These are phyloP conservation scores for Ophion slaviceki DNA, from an alignment of 2,888 invertebrate species.

Conservation along the genomic window DNA sequence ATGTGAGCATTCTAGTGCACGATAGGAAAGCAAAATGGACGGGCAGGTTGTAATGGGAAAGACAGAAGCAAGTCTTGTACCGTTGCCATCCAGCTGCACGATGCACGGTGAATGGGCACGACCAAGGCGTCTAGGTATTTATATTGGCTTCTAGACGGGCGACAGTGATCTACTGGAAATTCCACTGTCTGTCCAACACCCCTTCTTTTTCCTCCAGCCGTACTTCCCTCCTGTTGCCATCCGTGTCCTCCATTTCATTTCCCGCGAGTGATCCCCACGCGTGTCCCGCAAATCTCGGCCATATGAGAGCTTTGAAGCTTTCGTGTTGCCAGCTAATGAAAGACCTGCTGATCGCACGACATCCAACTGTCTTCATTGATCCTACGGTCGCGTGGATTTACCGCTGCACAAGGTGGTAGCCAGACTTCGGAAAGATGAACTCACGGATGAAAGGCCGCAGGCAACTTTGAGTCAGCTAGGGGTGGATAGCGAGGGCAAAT, in stretches of 20 bases:
- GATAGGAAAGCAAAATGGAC: slow-evolving; percentile 56
- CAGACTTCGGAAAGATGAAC: neutral
- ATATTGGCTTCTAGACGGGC: slow-evolving; percentile 82
- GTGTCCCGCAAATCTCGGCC: slow-evolving; percentile 13
- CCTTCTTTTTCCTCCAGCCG: slow-evolving; percentile 61
- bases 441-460: neutral
- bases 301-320: neutral
- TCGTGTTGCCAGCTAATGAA: neutral
- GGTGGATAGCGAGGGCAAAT: neutral
- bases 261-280: neutral
- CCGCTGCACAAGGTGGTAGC: no score
- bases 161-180: slow-evolving; percentile 83
- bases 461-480: neutral
- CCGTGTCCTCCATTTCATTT: slow-evolving; percentile 31
- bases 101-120: slow-evolving; percentile 68
- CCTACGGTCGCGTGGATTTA: neutral
- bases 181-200: slow-evolving; percentile 72
- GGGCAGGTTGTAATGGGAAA: slow-evolving; percentile 40
- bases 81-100: slow-evolving; percentile 66
- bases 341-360: neutral
- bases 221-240: slow-evolving; percentile 52
- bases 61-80: slow-evolving; percentile 51
- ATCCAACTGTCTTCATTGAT: neutral
- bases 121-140: slow-evolving; percentile 81
- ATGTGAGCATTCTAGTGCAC: slow-evolving; percentile 51